Conservation (phyloP, 2,888 invertebrate genomes). For the Ypsolopha scabrella region DNA sequence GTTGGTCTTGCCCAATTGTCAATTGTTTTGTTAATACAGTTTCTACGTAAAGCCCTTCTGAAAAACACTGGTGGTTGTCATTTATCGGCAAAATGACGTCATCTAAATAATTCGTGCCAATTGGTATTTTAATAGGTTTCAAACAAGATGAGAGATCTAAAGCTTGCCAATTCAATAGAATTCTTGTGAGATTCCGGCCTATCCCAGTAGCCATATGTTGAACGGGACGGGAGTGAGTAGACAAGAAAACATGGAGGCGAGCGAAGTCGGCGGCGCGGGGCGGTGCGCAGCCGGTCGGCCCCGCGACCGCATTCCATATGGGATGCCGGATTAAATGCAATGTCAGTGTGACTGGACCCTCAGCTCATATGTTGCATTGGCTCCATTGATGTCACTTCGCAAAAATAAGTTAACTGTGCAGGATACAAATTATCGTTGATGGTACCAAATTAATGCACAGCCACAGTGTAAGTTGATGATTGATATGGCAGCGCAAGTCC, state of each 20-base stretch:
- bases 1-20: not conserved
- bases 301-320: constrained; percentile 66
- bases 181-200: constrained; percentile 49
- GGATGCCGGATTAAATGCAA: constrained; percentile 66
- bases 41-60: not conserved
- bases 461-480: constrained; percentile 16
- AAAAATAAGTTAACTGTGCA: not conserved
- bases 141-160: not conserved
- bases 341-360: constrained; percentile 58
- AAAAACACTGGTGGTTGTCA: not conserved
- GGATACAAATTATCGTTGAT: not conserved
- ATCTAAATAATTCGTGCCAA: constrained; percentile 14
- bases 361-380: not conserved
- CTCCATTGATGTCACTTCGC: not conserved
- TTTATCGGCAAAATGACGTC: constrained; percentile 27
- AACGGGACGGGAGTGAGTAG: constrained; percentile 53
- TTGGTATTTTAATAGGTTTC: not conserved
- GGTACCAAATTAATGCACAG: not conserved
- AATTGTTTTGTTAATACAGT: not conserved
- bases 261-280: constrained; percentile 29
- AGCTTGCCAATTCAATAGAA: constrained; percentile 21
- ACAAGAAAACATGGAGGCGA: constrained; percentile 60
- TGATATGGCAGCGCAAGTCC: constrained; percentile 32
- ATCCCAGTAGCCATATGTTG: constrained; percentile 60
- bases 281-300: constrained; percentile 36